Percentiles rank a stretch among this genome's conserved stretches.
Conservation (phyloP, 2,113 vertebrate genomes). For the Coptodon rendalli region DNA sequence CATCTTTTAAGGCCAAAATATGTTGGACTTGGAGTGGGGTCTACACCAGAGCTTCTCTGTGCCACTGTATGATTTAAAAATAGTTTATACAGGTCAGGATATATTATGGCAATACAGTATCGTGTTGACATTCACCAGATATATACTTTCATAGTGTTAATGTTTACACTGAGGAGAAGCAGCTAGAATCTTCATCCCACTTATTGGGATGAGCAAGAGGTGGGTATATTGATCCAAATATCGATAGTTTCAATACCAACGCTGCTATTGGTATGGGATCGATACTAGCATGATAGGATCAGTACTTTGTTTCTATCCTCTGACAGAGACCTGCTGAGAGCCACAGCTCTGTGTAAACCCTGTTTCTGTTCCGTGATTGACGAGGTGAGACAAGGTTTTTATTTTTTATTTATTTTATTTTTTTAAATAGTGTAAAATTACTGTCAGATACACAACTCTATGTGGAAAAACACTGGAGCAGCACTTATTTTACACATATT, state of each 20-base stretch:
- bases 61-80: not conserved
- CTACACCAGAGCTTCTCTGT: not conserved
- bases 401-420: not conserved
- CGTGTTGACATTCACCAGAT: constrained; percentile 1
- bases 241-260: rapidly evolving
- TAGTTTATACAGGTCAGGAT: not conserved
- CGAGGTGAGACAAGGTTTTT: not conserved
- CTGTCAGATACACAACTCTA: not conserved
- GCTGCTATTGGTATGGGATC: not conserved
- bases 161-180: not conserved
- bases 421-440: not conserved
- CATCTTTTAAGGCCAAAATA: not conserved
- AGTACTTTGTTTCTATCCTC: not conserved
- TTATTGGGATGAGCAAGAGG: not conserved
- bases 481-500: not conserved
- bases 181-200: not conserved
- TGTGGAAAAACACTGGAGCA: not conserved
- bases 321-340: not conserved
- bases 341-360: rapidly evolving
- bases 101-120: not conserved
- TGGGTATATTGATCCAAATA: not conserved
- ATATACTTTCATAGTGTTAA: not conserved
- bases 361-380: not conserved
- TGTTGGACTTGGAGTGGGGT: not conserved
- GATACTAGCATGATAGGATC: not conserved